These are phyloP conservation scores for Erythrolamprus reginae DNA, from an alignment of 2,113 vertebrate genomes.

Conservation along the genomic window DNA sequence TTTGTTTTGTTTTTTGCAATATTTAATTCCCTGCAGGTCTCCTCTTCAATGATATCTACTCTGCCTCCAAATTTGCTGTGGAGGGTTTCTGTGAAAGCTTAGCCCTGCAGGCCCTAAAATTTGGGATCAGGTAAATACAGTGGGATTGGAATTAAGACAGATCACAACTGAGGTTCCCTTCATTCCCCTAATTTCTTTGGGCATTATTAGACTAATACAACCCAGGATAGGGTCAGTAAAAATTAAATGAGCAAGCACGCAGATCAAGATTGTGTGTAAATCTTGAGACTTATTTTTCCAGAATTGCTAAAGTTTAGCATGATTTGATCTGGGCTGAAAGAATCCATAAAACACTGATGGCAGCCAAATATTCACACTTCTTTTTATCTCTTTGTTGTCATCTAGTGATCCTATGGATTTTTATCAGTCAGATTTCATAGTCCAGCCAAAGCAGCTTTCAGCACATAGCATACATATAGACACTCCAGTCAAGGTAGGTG, in stretches of 20 bases:
- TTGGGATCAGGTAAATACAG: slow-evolving; percentile 67
- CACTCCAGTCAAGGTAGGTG: not conserved
- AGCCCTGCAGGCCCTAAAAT: slow-evolving; percentile 68
- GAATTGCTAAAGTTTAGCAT: not conserved
- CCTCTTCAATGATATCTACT: slow-evolving; percentile 67
- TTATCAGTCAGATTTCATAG: not conserved
- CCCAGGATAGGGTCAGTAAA: not conserved
- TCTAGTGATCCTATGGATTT: not conserved
- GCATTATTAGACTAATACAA: not conserved
- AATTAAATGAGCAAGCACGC: not conserved
- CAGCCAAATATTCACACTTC: not conserved
- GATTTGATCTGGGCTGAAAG: not conserved
- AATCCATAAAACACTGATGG: not conserved
- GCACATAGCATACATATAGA: not conserved
- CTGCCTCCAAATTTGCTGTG: slow-evolving; percentile 69
- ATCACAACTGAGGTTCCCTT: not conserved
- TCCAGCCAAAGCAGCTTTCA: not conserved
- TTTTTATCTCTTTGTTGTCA: not conserved
- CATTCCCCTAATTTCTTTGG: not conserved
- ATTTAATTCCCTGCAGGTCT: slow-evolving; percentile 47
- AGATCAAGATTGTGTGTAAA: not conserved
- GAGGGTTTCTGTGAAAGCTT: slow-evolving; percentile 73
- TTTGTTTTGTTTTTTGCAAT: too few species aligned
- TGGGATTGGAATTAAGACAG: not conserved
- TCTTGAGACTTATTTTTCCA: not conserved